Conservation (phyloP, 2,888 invertebrate species). For the Andrena bicolor region DNA sequence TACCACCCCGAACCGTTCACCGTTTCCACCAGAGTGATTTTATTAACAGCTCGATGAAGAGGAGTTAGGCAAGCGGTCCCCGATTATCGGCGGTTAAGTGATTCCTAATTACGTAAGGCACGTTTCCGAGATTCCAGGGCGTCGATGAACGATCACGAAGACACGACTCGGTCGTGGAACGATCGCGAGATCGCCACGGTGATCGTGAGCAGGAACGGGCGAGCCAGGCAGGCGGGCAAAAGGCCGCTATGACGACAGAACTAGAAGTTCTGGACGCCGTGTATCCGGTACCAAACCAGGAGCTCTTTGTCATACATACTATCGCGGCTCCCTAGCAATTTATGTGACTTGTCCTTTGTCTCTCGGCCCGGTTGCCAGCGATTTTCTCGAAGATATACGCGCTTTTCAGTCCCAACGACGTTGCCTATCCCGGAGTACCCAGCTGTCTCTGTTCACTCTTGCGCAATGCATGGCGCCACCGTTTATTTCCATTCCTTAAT, state of each 20-base stretch:
- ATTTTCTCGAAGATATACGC: conserved; percentile 47
- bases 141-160: conserved; percentile 56
- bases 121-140: conserved; percentile 42
- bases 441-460: conserved; percentile 6
- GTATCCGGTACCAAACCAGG: conserved; percentile 35
- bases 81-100: conserved; percentile 29
- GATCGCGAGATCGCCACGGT: conserved; percentile 12
- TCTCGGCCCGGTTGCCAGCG: conserved; percentile 24
- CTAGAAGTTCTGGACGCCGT: conserved; percentile 22
- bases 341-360: conserved; percentile 49
- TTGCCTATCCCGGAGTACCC: neutral
- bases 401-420: conserved; percentile 9
- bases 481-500: conserved; percentile 38
- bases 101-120: conserved; percentile 55
- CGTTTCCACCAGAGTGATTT: conserved; percentile 8
- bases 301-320: conserved; percentile 48
- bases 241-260: conserved; percentile 35
- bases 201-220: conserved; percentile 30
- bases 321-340: conserved; percentile 39
- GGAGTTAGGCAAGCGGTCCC: neutral
- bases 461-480: conserved; percentile 40
- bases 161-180: conserved; percentile 36
- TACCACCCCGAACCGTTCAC: neutral
- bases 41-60: conserved; percentile 8
- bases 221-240: conserved; percentile 6